Evolutionary conservation across 2,797 vertebrate species (phyloP).

Genomic region (Enteromius fasciolatus): DNA sequence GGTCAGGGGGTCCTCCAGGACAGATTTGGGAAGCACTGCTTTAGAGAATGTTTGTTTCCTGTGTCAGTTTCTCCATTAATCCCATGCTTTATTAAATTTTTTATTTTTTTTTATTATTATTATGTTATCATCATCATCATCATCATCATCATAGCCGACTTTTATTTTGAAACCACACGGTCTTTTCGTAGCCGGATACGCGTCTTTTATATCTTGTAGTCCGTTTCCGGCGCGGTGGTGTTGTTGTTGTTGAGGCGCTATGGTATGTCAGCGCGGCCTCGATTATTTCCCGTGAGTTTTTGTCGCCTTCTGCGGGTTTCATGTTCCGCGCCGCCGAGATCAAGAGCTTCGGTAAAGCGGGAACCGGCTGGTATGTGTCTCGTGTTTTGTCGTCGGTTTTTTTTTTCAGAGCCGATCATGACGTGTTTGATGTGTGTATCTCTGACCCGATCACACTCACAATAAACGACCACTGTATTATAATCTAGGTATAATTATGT

Average conservation of each 20-base stretch:
- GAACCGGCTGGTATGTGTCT: conserved; percentile 82
- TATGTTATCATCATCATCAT: neutral
- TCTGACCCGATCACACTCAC: neutral
- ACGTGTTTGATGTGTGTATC: neutral
- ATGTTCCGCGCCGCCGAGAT: conserved; percentile 82
- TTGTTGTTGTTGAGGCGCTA: conserved; percentile 67
- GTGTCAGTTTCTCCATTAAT: neutral
- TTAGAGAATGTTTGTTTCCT: neutral
- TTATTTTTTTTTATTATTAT: neutral
- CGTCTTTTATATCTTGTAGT: conserved; percentile 17
- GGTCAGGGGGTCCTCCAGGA: too few species aligned
- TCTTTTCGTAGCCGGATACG: neutral
- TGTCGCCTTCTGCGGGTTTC: conserved; percentile 74
- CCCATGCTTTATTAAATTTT: neutral
- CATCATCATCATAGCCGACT: neutral
- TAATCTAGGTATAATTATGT: neutral
- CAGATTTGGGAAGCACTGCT: too few species aligned
- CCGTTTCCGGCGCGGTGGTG: conserved; percentile 49
- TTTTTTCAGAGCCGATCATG: neutral
- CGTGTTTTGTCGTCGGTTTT: neutral
- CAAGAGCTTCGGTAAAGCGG: conserved; percentile 83
- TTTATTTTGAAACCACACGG: conserved; percentile 45
- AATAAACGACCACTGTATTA: neutral
- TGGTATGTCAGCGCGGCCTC: conserved; percentile 67
- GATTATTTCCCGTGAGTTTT: conserved; percentile 75